Percentiles rank a stretch among this genome's conserved stretches.
Evolutionary conservation across 2,113 vertebrate genomes (phyloP).

Genomic region (Ictalurus furcatus): DNA sequence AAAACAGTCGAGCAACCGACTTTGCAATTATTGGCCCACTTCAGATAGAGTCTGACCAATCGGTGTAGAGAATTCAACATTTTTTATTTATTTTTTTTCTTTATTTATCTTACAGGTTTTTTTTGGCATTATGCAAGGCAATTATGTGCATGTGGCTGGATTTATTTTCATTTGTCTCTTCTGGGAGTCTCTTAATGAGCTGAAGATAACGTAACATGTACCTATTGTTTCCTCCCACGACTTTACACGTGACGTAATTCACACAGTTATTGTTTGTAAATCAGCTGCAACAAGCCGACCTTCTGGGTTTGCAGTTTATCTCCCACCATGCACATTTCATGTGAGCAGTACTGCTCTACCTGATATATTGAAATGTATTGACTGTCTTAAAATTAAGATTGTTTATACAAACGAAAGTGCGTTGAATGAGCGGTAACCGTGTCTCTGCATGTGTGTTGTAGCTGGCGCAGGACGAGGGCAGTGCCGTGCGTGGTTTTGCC

Average conservation of each 20-base stretch:
- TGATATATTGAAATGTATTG: background rate
- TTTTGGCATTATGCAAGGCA: no score
- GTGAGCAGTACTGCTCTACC: background rate
- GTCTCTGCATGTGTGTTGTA: constrained; percentile 56
- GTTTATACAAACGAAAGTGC: background rate
- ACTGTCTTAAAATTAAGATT: background rate
- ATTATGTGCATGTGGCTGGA: background rate
- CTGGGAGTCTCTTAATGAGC: background rate
- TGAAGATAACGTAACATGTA: background rate
- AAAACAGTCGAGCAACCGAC: no score
- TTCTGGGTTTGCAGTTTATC: background rate
- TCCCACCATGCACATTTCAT: background rate
- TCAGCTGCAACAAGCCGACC: background rate
- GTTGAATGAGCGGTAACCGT: background rate
- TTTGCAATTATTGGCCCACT: no score
- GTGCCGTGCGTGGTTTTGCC: constrained; percentile 82
- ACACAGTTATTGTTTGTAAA: background rate
- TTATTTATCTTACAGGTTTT: no score
- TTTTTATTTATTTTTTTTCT: no score
- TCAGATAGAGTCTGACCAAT: background rate
- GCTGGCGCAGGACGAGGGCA: constrained; percentile 93
- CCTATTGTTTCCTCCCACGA: background rate
- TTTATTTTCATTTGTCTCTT: background rate
- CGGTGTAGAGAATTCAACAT: background rate
- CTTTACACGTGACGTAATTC: background rate